Evolutionary conservation across 2,888 invertebrate species (phyloP), one percentile per base, ranked within the genome.

Genomic region (Neoaliturus tenellus): DNA sequence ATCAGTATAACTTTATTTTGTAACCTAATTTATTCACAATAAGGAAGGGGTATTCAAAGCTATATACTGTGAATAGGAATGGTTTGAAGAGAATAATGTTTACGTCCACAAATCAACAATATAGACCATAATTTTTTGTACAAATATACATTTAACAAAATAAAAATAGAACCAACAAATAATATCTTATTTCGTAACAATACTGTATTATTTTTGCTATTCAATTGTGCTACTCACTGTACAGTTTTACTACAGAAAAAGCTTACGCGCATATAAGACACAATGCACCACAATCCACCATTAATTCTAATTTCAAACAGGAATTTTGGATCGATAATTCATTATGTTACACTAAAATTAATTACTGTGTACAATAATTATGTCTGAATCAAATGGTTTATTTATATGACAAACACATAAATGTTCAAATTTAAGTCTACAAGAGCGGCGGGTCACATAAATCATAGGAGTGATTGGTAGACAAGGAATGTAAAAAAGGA

Each of bases 121-220:
- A 39, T 8, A 69, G 4, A n/a, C 67, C 67, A 8, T 20, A 51
- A 8, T 4, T 14, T 35, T 69, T 69, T 69, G 25, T 69, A 69
- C 69, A 69, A 69, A 69, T 69, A 69, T 69, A 69, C 33, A 69
- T 8, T 39, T 23, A 69, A 69, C 39, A 69, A 33, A 69, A 33
- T 69, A 69, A 62, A 28, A 69, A 39, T 35, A 69, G 69, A 35
- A 69, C 69, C 69, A 69, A 69, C 69, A 69, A 69, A 69, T 39
- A n/a, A 69, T 69, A 69, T 69, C 35, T 69, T 62, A 67, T 12
- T 67, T 67, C 6, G 20, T 35, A 69, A 69, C 69, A 69, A 69
- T 69, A 69, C 69, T 69, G 69, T 20, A 35, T 39, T 39, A 69
- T 39, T 69, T 25, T 25, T 10, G 55, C 62, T 62, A 62, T 69